Conservation (phyloP, 2,797 vertebrate genomes). For the Jordanella pulchra region DNA sequence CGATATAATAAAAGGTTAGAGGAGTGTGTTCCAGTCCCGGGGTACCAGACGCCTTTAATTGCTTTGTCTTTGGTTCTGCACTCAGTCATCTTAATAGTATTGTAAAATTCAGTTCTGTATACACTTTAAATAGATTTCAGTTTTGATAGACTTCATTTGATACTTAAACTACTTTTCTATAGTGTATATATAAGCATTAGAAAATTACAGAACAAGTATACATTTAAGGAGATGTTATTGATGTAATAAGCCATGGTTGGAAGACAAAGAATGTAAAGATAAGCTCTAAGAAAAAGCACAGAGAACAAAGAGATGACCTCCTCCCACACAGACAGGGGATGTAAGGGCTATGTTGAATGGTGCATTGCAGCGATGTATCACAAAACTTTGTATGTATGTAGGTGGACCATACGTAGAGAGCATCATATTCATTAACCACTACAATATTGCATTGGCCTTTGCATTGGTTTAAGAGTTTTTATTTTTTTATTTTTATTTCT, state of each 20-base stretch:
- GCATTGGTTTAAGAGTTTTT: neutral
- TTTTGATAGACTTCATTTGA: constrained; percentile 26
- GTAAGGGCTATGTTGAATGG: neutral
- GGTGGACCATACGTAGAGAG: neutral
- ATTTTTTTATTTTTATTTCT: neutral
- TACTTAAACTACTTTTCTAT: constrained; percentile 12
- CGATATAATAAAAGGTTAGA: constrained; percentile 75
- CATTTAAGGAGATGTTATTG: constrained; percentile 3
- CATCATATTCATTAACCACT: neutral
- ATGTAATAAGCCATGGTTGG: constrained; percentile 3
- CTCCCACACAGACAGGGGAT: constrained; percentile 1
- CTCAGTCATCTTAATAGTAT: constrained; percentile 64
- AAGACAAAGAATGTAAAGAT: constrained; percentile 14
- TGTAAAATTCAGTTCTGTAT: constrained; percentile 56
- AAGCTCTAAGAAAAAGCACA: constrained; percentile 7
- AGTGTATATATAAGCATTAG: neutral
- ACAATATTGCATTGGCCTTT: neutral
- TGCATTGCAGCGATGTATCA: neutral
- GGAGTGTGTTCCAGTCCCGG: constrained; percentile 66
- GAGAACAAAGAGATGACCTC: neutral
- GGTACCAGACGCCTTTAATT: constrained; percentile 75
- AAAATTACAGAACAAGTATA: neutral
- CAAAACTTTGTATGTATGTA: neutral
- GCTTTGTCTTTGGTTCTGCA: constrained; percentile 62
- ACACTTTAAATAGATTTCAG: constrained; percentile 37